Conservation (phyloP, 1,140 invertebrate genomes). For the Spodoptera frugiperda region DNA sequence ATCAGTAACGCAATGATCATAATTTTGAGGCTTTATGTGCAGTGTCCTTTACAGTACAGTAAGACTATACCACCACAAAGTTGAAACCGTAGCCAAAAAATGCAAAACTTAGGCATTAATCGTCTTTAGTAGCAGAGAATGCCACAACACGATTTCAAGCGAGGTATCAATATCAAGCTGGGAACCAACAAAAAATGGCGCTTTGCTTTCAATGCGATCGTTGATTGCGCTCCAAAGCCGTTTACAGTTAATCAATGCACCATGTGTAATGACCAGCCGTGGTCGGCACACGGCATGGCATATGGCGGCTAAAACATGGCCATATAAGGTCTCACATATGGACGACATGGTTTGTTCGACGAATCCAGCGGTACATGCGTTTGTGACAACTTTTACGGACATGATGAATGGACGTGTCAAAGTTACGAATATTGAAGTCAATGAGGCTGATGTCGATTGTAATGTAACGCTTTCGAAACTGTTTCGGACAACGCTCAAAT, state of each 20-base stretch:
- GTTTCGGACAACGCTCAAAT: conserved; percentile 16
- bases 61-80: background rate
- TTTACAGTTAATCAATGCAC: conserved; percentile 76
- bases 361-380: conserved; percentile 63
- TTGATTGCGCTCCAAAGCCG: conserved; percentile 70
- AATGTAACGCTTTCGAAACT: conserved; percentile 25
- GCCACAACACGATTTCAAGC: conserved; percentile 55
- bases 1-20: conserved; percentile 24
- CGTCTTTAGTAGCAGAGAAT: conserved; percentile 47
- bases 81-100: background rate
- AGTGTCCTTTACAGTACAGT: background rate
- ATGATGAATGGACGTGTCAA: conserved; percentile 41
- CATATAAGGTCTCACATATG: conserved; percentile 74
- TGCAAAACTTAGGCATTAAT: conserved; percentile 40
- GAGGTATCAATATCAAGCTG: conserved; percentile 53
- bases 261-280: conserved; percentile 63
- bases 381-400: conserved; percentile 60
- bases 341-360: conserved; percentile 66
- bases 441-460: conserved; percentile 24
- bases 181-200: conserved; percentile 57
- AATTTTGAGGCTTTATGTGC: conserved; percentile 24
- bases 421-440: conserved; percentile 33
- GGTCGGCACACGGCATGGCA: conserved; percentile 60
- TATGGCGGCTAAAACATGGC: conserved; percentile 75
- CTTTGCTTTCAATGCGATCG: conserved; percentile 59